These are phyloP conservation scores for Euura lappo DNA, from an alignment of 1,140 invertebrate genomes.

Conservation along the genomic window DNA sequence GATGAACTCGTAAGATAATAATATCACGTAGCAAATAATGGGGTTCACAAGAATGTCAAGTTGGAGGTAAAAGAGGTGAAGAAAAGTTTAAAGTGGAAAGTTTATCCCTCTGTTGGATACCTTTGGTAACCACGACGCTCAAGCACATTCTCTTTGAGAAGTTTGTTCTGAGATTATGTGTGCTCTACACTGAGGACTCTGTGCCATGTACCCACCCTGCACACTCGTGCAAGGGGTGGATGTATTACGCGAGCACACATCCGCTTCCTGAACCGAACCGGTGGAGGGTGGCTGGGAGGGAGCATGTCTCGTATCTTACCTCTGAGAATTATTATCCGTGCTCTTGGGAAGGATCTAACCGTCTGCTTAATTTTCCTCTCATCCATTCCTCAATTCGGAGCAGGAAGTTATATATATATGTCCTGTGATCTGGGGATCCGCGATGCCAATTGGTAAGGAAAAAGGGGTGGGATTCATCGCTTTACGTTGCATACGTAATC, in stretches of 20 bases:
- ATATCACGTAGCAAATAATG: neutral
- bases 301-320: neutral
- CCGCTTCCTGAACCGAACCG: neutral
- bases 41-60: neutral
- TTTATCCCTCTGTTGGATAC: neutral
- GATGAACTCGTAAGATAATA: neutral
- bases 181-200: neutral
- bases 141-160: constrained; percentile 5
- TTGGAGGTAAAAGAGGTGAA: neutral
- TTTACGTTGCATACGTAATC: neutral
- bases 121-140: neutral
- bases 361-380: too few relatives aligned
- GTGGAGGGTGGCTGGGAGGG: neutral
- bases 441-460: too few relatives aligned
- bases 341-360: neutral
- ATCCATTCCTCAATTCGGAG: too few relatives aligned
- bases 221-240: neutral
- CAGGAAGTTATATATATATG: too few relatives aligned
- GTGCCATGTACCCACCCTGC: neutral
- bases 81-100: neutral
- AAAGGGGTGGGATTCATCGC: too few relatives aligned
- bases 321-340: neutral
- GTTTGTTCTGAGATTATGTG: constrained; percentile 7
- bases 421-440: too few relatives aligned
- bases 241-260: neutral